These are phyloP conservation scores for Epinotia bilunana DNA, from an alignment of 2,888 invertebrate genomes.

Conservation along the genomic window DNA sequence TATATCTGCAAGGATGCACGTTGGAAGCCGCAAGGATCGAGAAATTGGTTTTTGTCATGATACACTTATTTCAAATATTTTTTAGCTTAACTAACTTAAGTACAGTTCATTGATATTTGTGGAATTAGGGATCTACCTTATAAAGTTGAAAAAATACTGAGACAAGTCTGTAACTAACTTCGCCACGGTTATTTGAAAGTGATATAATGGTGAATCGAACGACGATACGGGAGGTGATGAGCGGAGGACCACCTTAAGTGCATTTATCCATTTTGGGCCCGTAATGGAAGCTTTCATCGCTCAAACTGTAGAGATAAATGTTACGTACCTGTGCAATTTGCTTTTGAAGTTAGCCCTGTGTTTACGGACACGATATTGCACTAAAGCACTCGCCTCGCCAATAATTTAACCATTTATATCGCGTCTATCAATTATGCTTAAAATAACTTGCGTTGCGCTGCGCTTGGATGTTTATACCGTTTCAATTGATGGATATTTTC, in stretches of 20 bases:
- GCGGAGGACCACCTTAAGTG: slow-evolving; percentile 69
- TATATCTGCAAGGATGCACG: too few species aligned
- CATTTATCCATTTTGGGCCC: slow-evolving; percentile 73
- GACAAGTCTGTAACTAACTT: slow-evolving; percentile 2
- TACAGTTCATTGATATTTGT: background rate
- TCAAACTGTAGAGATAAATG: slow-evolving; percentile 71
- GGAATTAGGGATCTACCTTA: too few species aligned
- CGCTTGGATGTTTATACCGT: slow-evolving; percentile 53
- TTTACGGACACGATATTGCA: slow-evolving; percentile 69
- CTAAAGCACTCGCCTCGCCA: slow-evolving; percentile 62
- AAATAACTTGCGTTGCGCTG: slow-evolving; percentile 55
- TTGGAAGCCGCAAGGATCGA: too few species aligned
- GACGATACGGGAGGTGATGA: slow-evolving; percentile 52
- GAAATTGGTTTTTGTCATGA: too few species aligned
- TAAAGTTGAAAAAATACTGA: background rate
- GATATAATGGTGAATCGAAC: slow-evolving; percentile 60
- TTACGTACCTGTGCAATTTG: slow-evolving; percentile 72
- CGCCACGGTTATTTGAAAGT: slow-evolving; percentile 46
- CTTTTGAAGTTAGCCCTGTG: slow-evolving; percentile 72
- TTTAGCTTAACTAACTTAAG: background rate
- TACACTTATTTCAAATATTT: background rate
- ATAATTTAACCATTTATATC: slow-evolving; percentile 69
- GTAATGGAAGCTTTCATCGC: slow-evolving; percentile 78
- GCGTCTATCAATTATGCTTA: slow-evolving; percentile 61
- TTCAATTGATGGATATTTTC: background rate